Evolutionary conservation across 2,113 vertebrate species (phyloP).

Genomic region (Oncorhynchus mykiss): DNA sequence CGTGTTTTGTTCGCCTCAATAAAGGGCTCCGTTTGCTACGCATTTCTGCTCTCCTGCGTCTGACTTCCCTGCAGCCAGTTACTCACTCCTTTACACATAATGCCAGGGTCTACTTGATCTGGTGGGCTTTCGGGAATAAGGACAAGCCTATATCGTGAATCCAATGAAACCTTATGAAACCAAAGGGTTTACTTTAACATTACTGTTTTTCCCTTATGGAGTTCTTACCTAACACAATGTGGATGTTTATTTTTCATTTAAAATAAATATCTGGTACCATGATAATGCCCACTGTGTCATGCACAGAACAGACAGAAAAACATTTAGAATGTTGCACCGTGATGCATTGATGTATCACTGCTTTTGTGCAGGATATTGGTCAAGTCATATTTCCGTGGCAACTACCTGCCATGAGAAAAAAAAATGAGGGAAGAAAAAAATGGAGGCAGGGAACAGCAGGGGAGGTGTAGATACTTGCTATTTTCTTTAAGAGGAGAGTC

Average conservation of each 20-base stretch:
- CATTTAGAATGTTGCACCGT: neutral
- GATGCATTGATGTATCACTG: neutral
- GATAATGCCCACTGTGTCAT: neutral
- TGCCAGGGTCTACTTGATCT: too few species aligned
- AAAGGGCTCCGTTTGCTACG: too few species aligned
- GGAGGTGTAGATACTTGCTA: slow-evolving; percentile 8
- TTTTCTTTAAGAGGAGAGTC: slow-evolving; percentile 27
- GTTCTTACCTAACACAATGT: neutral
- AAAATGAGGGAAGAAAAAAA: neutral
- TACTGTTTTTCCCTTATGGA: neutral
- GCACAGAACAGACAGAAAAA: neutral
- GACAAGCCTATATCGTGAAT: too few species aligned
- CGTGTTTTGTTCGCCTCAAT: too few species aligned
- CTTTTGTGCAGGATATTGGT: neutral
- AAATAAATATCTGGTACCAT: neutral
- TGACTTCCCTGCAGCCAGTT: too few species aligned
- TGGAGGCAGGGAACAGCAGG: slow-evolving; percentile 11
- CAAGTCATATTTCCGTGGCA: neutral
- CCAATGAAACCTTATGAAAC: too few species aligned
- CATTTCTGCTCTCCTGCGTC: too few species aligned
- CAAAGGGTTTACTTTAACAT: neutral
- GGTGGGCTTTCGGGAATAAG: too few species aligned
- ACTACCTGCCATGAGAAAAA: neutral
- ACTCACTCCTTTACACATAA: too few species aligned
- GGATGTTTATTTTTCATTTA: neutral